phyloP scores from a whole-genome alignment of 2,888 invertebrate species.

The Yponomeuta cagnagella region DNA sequence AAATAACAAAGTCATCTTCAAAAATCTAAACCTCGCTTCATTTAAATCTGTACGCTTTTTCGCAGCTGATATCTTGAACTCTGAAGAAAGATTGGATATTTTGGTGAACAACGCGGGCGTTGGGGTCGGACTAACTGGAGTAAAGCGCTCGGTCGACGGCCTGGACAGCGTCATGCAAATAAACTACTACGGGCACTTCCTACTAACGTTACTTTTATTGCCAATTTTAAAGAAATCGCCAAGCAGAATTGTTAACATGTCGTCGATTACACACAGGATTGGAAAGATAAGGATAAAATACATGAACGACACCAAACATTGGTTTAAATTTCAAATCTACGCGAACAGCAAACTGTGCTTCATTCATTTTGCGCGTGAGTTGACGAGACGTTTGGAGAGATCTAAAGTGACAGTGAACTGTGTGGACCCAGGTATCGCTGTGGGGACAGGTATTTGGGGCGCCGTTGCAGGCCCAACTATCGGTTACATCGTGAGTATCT shows the following conservation, averaged over 20 bases:
- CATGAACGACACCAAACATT: conserved; percentile 75
- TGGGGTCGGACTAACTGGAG: conserved; percentile 77
- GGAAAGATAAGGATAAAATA: conserved; percentile 81
- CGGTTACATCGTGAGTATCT: conserved; percentile 68
- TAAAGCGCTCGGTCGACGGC: conserved; percentile 82
- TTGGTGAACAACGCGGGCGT: conserved; percentile 94
- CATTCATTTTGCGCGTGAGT: conserved; percentile 82
- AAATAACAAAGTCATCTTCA: conserved; percentile 81
- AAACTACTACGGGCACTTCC: conserved; percentile 94
- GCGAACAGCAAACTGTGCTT: conserved; percentile 82
- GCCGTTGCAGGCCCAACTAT: conserved; percentile 52
- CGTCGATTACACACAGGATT: conserved; percentile 83
- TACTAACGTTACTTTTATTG: conserved; percentile 90
- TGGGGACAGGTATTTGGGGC: conserved; percentile 83
- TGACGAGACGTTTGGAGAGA: conserved; percentile 78
- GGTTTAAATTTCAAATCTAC: conserved; percentile 70
- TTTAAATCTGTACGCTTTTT: conserved; percentile 86
- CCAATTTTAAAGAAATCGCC: conserved; percentile 85
- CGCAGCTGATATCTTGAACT: conserved; percentile 82
- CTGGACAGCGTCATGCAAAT: conserved; percentile 93
- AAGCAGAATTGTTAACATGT: conserved; percentile 85
- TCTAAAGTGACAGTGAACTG: conserved; percentile 84
- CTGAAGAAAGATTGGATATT: conserved; percentile 84
- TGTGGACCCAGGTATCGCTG: conserved; percentile 88
- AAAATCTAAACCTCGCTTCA: conserved; percentile 84